Conservation (phyloP, 2,888 invertebrate species). For the Proisotoma minuta region DNA sequence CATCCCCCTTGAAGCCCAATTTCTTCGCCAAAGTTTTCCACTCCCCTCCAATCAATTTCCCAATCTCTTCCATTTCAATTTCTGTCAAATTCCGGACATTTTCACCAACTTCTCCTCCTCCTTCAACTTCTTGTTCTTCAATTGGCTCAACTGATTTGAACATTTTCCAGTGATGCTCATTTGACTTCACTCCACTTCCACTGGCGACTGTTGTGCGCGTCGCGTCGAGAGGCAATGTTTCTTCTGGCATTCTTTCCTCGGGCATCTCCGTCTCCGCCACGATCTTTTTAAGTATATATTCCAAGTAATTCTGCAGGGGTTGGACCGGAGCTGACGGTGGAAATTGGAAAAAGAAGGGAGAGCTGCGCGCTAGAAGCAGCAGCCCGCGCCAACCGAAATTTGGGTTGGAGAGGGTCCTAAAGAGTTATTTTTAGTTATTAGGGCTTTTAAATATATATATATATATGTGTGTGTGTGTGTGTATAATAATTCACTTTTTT, state of each 20-base stretch:
- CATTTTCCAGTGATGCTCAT: no score
- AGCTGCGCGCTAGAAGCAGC: constrained; percentile 76
- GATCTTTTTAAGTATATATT: constrained; percentile 75
- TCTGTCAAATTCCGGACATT: constrained; percentile 53
- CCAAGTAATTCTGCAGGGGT: constrained; percentile 79
- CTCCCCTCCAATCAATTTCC: constrained; percentile 59
- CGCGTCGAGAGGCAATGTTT: no score
- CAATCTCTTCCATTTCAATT: constrained; percentile 49
- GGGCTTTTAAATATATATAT: no score
- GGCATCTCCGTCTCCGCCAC: constrained; percentile 60
- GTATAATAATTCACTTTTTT: constrained; percentile 37
- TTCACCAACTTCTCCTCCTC: constrained; percentile 49
- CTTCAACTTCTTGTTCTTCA: constrained; percentile 46
- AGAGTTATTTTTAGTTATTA: no score
- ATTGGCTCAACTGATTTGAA: no score
- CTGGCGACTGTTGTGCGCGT: no score
- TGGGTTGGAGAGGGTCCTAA: constrained; percentile 64
- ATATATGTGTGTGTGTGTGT: no score
- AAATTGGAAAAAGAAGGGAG: constrained; percentile 74
- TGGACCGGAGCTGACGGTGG: constrained; percentile 75
- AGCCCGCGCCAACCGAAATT: constrained; percentile 93
- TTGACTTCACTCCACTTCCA: no score
- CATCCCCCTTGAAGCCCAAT: constrained; percentile 58
- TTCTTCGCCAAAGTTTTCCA: constrained; percentile 84
- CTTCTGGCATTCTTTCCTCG: no score